Base-by-base conservation (phyloP, 2,888 invertebrate genomes). In the Drosophila colorata region DNA sequence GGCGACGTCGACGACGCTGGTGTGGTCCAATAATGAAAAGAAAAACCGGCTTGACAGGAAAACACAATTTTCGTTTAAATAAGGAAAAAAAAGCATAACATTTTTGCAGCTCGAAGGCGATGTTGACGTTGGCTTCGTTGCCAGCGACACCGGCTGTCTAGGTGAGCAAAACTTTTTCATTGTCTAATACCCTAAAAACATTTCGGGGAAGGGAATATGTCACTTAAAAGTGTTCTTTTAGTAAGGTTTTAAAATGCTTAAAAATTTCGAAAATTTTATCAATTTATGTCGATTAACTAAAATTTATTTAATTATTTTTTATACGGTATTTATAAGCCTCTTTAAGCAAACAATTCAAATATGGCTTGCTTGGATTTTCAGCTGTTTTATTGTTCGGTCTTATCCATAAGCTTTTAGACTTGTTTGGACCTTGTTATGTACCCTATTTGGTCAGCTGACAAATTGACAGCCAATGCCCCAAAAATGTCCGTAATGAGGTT, bases 11-110 rank as follows among this genome's bases (percentile, higher is more conserved):
- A 23, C 65, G 38, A 56, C 64, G 65, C 52, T 80, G 82, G 65
- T 84, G 75, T 87, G 83, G 85, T 83, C 85, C 85, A 83, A 74
- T 81, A 87, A 74, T 78, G 69, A 77, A 80, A 85, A 79, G 68
- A 59, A 69, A 85, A 84, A 84, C 84, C 88, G 86, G 84, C 83
- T 86, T 78, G 83, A 75, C 88, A 75, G 84, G 84, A 84, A 84
- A 84, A 86, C 69, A 69, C 88, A 68, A 82, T 87, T 84, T 87
- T 84, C 73, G 80, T 86, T 84, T 68, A 79, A 87, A 82, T 73
- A 71, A 79, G 83, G 80, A 82, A 84, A 82, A 82, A 84, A 85
- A 82, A 82, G 67, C 77, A 68, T 84, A 73, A 60, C 66, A 88
- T 67, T 78, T 69, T 69, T 56, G 77, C 57, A 67, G 59, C 46